Evolutionary conservation across 2,113 vertebrate genomes (phyloP).

Genomic region (Ageneiosus marmoratus): DNA sequence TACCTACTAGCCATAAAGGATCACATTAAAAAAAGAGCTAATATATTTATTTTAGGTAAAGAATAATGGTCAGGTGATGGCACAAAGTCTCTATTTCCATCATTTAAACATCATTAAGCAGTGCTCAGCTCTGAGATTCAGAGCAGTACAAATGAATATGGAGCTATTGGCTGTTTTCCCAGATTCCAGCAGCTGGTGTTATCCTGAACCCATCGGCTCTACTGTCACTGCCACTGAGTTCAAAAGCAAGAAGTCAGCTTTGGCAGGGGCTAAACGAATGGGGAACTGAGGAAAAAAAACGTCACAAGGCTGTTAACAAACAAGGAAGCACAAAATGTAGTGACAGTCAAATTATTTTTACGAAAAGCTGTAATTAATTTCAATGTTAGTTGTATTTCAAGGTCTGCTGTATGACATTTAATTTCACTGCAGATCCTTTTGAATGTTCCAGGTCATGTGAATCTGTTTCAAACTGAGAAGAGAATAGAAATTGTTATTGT

Average conservation of each 20-base stretch:
- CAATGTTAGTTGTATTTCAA: constrained; percentile 4
- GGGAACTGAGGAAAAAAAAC: constrained; percentile 39
- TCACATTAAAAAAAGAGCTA: not conserved
- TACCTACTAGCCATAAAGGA: not conserved
- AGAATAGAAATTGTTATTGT: not conserved
- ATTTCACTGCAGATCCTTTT: not conserved
- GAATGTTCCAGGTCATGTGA: not conserved
- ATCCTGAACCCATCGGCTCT: constrained; percentile 55
- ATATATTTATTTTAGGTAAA: not conserved
- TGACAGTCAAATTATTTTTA: constrained; percentile 15
- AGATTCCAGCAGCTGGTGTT: constrained; percentile 50
- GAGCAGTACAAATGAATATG: constrained; percentile 28
- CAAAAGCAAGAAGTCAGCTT: constrained; percentile 50
- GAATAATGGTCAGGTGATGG: constrained; percentile 6
- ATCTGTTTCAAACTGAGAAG: not conserved
- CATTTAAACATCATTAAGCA: constrained; percentile 32
- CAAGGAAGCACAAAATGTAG: constrained; percentile 32
- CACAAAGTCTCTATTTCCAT: not conserved
- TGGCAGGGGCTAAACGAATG: constrained; percentile 54
- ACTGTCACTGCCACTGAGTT: constrained; percentile 29
- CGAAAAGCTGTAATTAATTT: constrained; percentile 35
- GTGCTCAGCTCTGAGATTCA: constrained; percentile 6
- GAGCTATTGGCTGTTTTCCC: constrained; percentile 59
- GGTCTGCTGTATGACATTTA: not conserved
- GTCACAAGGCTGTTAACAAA: constrained; percentile 53